Conservation (phyloP, 2,797 vertebrate genomes). For the Moxostoma hubbsi region DNA sequence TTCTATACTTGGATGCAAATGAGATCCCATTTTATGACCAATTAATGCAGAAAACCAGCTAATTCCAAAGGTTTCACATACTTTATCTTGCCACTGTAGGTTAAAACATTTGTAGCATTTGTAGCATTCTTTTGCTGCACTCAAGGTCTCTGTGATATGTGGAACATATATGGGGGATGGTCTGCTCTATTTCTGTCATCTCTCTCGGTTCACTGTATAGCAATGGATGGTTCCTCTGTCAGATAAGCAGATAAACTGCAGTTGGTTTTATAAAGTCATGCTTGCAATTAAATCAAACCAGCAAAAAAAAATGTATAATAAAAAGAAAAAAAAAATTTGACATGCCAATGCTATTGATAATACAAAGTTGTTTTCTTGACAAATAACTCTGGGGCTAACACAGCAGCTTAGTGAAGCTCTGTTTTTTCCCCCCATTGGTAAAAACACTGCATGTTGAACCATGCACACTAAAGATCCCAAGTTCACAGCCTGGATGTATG, state of each 20-base stretch:
- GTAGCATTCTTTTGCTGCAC: background rate
- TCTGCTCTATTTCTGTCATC: background rate
- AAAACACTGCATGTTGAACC: background rate
- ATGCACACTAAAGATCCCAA: background rate
- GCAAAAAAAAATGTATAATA: background rate
- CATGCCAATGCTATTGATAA: background rate
- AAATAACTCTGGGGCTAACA: background rate
- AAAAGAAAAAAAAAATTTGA: background rate
- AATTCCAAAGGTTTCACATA: too few relatives aligned
- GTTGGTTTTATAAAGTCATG: slow-evolving; percentile 2
- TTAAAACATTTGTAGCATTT: background rate
- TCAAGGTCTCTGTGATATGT: slow-evolving; percentile 20
- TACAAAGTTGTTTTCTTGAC: background rate
- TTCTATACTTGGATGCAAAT: too few relatives aligned
- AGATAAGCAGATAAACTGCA: background rate
- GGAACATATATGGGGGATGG: slow-evolving; percentile 2
- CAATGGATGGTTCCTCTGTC: background rate
- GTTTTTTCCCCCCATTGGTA: background rate
- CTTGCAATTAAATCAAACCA: background rate
- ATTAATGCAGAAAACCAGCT: too few relatives aligned
- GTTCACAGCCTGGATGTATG: background rate
- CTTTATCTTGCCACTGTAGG: too few relatives aligned
- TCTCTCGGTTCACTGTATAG: background rate
- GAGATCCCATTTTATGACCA: too few relatives aligned
- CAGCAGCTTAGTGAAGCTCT: background rate